Evolutionary conservation across 2,888 invertebrate species (phyloP).

Genomic region (Panzeria rudis): DNA sequence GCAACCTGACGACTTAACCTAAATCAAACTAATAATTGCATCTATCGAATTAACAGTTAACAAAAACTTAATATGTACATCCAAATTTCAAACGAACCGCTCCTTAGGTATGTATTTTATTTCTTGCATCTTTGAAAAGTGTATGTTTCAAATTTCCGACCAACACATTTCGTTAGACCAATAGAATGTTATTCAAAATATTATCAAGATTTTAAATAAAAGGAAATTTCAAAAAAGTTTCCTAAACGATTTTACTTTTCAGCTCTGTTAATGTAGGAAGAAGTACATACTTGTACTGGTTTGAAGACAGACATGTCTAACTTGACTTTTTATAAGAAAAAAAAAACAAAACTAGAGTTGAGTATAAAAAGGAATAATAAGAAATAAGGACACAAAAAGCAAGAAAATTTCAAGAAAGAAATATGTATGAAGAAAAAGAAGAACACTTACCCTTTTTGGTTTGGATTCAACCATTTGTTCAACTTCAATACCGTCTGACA

Average conservation of each 20-base stretch:
- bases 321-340: conserved; percentile 26
- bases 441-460: conserved; percentile 86
- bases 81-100: not conserved
- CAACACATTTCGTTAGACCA: not conserved
- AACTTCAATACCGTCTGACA: conserved; percentile 87
- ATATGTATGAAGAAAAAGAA: conserved; percentile 28
- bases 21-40: not conserved
- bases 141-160: not conserved
- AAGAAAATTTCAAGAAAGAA: conserved; percentile 17
- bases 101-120: not conserved
- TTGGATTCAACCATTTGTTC: conserved; percentile 86
- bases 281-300: conserved; percentile 32
- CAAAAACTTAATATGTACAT: not conserved
- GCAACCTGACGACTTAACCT: too few species aligned
- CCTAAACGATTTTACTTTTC: not conserved
- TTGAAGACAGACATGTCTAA: conserved; percentile 48
- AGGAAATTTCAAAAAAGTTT: conserved; percentile 30
- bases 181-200: not conserved
- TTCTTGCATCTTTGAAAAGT: not conserved
- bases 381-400: conserved; percentile 33
- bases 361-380: conserved; percentile 23
- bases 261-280: not conserved
- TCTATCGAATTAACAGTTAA: not conserved
- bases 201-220: conserved; percentile 21
- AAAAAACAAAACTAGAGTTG: not conserved